A percentile compares a stretch with the other conserved stretches of the same genome.
Evolutionary conservation across 2,113 vertebrate genomes (phyloP).

Genomic region (Lasiurus cinereus): DNA sequence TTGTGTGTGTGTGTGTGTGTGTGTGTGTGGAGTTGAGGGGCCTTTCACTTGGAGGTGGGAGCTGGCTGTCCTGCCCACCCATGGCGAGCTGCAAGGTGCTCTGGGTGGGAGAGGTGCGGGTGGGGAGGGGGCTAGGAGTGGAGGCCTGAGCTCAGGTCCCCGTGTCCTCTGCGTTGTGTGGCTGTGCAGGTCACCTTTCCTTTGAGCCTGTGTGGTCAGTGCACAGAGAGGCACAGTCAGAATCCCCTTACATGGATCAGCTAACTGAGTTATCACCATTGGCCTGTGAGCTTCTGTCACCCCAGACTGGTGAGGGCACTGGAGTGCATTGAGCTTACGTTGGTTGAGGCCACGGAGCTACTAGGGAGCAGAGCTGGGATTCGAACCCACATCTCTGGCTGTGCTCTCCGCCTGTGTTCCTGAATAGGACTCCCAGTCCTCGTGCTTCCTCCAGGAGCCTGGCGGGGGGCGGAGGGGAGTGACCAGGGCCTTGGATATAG

Average conservation of each 20-base stretch:
- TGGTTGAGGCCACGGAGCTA: background rate
- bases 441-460: background rate
- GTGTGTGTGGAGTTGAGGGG: background rate
- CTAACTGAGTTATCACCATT: rapidly evolving
- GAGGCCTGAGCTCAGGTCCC: background rate
- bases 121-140: background rate
- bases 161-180: rapidly evolving
- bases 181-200: background rate
- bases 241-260: background rate
- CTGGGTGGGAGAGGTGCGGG: background rate
- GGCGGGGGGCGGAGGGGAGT: background rate
- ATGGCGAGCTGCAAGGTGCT: background rate
- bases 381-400: background rate
- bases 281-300: rapidly evolving
- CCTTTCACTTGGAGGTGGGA: no score
- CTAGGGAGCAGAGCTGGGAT: background rate
- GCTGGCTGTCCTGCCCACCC: background rate
- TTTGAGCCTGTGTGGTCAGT: background rate
- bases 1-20: no score
- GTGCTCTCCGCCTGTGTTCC: background rate
- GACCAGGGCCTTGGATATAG: rapidly evolving
- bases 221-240: rapidly evolving
- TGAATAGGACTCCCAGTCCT: background rate
- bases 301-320: background rate
- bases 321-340: background rate